Evolutionary conservation across 2,113 vertebrate genomes (phyloP), one percentile per base, ranked within the genome.

Genomic region (Sinocyclocheilus anophthalmus): DNA sequence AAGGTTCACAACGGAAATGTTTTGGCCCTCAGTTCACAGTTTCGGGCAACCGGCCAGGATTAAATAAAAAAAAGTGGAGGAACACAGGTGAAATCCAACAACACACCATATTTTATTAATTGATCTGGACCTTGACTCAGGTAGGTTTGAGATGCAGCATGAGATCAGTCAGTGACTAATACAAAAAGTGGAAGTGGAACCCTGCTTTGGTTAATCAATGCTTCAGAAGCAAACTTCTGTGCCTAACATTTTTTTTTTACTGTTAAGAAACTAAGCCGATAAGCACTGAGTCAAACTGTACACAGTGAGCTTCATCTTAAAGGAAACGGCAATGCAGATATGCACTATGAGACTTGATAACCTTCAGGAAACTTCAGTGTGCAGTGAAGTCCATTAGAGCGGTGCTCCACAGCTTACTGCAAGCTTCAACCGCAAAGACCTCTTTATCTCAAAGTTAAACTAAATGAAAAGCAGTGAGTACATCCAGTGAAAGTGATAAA

Each of bases 381-480:
- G 9, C 57, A 18, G 24, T 39, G 48, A 18, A 77, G 76, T 26
- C 13, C 26, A 16, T 53, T 65, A 39, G 16, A 30, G 26, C 11
- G 12, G 24, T 4, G 4, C 72, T 67, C 53, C 16, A n/a, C 2
- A 79, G 48, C 81, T 78, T 16, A 20, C 70, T 30, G 67, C 37
- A 33, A 33, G 55, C 45, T 42, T 82, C 33, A n/a, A 55, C 48
- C 0, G 30, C 67, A 70, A 72, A 76, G 12, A 67, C 22, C 30
- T 63, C 42, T 67, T 55, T 48, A 65, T 50, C 86, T 87, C 55
- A 63, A 84, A 73, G 42, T 61, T 12, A 57, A 37, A 81, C 37
- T 42, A 87, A 87, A 75, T 13, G 55, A 81, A 84, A 73, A 79
- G 76, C 53, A n/a, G 10, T 7, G 3, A 61, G 55, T 9, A 63